Conservation (phyloP, 2,113 vertebrate genomes). For the Pantherophis guttatus region DNA sequence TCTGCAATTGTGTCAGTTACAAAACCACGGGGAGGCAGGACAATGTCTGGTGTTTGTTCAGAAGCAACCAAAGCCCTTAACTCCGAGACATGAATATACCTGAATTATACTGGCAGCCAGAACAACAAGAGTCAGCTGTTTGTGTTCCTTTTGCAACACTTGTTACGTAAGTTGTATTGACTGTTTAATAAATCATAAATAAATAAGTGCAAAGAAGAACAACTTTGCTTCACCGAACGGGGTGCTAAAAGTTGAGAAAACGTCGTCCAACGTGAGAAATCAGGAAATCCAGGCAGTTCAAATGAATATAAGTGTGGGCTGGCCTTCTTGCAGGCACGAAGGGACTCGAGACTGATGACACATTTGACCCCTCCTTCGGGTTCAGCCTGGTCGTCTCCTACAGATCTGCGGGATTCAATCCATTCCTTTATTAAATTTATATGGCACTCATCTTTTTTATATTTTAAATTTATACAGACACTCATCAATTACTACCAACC, state of each 20-base stretch:
- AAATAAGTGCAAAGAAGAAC: constrained; percentile 13
- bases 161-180: background rate
- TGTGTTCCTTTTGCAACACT: constrained; percentile 45
- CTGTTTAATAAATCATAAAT: too few species aligned
- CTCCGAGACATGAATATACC: constrained; percentile 36
- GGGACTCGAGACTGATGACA: too few species aligned
- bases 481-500: too few species aligned
- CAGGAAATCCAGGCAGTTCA: too few species aligned
- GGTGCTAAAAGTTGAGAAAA: background rate
- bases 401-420: background rate
- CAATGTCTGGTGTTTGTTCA: constrained; percentile 35
- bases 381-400: too few species aligned
- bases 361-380: too few species aligned
- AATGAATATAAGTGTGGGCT: too few species aligned
- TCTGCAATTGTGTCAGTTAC: constrained; percentile 7
- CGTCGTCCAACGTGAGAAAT: background rate
- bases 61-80: constrained; percentile 24
- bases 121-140: constrained; percentile 23
- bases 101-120: constrained; percentile 45
- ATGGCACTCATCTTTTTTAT: too few species aligned
- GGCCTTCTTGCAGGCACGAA: too few species aligned
- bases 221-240: background rate
- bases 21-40: constrained; percentile 31
- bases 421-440: too few species aligned
- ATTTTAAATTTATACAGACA: too few species aligned